These are phyloP conservation scores for Hydrolagus colliei DNA, from an alignment of 2,797 vertebrate genomes.

Conservation along the genomic window DNA sequence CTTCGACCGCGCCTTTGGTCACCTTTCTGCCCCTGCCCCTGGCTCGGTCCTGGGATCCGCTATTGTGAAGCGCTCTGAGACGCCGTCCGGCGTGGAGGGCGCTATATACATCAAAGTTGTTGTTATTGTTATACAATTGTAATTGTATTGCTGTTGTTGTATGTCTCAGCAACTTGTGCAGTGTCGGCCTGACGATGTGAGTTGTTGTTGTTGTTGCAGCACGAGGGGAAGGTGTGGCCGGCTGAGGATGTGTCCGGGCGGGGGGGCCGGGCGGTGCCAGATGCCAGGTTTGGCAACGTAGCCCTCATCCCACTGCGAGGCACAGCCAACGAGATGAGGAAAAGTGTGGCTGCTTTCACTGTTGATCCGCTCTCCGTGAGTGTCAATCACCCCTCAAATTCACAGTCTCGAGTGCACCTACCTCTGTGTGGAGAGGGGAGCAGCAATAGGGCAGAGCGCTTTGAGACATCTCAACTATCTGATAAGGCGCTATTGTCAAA, in stretches of 20 bases:
- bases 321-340: constrained; percentile 90
- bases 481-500: no score
- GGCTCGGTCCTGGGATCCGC: no score
- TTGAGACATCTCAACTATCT: no score
- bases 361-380: constrained; percentile 81
- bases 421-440: background rate
- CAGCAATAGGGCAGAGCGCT: background rate
- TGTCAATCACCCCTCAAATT: constrained; percentile 38
- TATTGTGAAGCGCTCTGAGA: no score
- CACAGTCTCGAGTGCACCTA: no score
- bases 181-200: background rate
- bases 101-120: no score
- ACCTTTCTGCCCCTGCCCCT: no score
- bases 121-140: no score
- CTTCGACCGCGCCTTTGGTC: no score
- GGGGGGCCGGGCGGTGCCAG: constrained; percentile 51
- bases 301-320: constrained; percentile 87
- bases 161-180: no score
- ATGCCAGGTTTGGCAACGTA: constrained; percentile 74
- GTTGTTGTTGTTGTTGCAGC: constrained; percentile 44
- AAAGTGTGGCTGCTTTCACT: constrained; percentile 81
- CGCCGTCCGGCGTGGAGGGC: no score
- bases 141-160: no score
- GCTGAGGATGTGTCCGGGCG: constrained; percentile 56
- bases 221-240: constrained; percentile 73